Evolutionary conservation across 2,888 invertebrate genomes (phyloP).

Genomic region (Zaprionus bogoriensis): DNA sequence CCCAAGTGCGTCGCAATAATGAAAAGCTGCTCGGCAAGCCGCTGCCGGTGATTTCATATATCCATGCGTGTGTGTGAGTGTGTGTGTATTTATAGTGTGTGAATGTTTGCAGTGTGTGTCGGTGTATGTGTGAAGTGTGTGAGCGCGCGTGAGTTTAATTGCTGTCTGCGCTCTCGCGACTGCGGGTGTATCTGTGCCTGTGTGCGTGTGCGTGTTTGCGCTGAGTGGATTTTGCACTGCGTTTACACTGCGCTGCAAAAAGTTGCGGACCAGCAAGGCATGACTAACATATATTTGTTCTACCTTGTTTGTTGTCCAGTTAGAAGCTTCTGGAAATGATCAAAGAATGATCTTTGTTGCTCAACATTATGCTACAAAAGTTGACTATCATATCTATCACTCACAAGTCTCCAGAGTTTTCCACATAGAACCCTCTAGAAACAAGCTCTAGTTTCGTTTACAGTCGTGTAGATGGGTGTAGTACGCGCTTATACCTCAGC

Average conservation of each 20-base stretch:
- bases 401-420: too few species aligned
- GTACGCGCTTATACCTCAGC: too few species aligned
- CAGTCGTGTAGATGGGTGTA: too few species aligned
- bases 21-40: constrained; percentile 3
- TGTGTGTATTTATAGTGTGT: not conserved
- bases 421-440: too few species aligned
- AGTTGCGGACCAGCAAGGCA: too few species aligned
- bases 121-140: not conserved
- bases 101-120: not conserved
- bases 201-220: constrained; percentile 1
- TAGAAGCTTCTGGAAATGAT: too few species aligned
- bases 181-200: not conserved
- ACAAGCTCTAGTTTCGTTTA: too few species aligned
- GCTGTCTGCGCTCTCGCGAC: constrained; percentile 20
- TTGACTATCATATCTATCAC: too few species aligned
- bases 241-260: constrained; percentile 34
- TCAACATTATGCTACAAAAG: too few species aligned
- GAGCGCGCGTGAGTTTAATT: constrained; percentile 11
- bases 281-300: too few species aligned
- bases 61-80: constrained; percentile 9
- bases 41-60: constrained; percentile 59
- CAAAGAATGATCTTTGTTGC: too few species aligned
- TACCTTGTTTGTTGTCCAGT: too few species aligned
- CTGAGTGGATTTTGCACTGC: constrained; percentile 36
- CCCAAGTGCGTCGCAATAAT: constrained; percentile 47